Evolutionary conservation across 2,797 vertebrate genomes (phyloP), one percentile per base, ranked within the genome.

Genomic region (Hafferia zeledoni): DNA sequence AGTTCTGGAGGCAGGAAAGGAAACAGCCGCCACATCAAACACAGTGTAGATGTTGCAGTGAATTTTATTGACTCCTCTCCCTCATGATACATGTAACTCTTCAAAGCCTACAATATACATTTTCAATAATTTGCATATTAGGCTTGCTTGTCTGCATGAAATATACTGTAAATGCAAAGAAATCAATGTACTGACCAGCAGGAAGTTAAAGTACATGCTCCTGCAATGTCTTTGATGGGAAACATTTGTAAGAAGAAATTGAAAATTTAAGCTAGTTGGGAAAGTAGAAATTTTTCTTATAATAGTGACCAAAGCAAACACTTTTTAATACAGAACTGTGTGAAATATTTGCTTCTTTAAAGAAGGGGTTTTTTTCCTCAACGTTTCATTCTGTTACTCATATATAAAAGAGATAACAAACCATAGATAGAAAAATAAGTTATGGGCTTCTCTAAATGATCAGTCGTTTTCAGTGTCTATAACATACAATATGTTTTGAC

Each of bases 21-120:
- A 89, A 95, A 87, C 67, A 95, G 49, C 81, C 95, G 92, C 70
- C 37, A 56, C 57, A 83, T 80, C 70, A 90, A 74, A 65, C 28
- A 59, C 5, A 39, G 17, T 65, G 49, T 83, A 88, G 59, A 46
- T 75, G 37, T 52, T 86, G 50, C 39, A 86, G 63, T 77, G 27
- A 81, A 88, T 94, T 93, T 92, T 75, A 88, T 74, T 78, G 60
- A 78, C 47, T 91, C 9, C 2, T 3, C 10, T 70, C 30, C 49
- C 28, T 93, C 56, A 80, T 71, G 30, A 30, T 67, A 52, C 35
- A 68, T 76, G 60, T 28, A 65, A 39, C 19, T 83, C 28, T 89
- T 94, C 60, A 65, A 57, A 61, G 25, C 37, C n/a, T 90, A 22
- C 22, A 44, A 28, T 61, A 61, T 64, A 67, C 5, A 43, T 75